These are phyloP conservation scores for Anneissia japonica DNA, from an alignment of 35 echinoderm and acorn worm species.

Conservation along the genomic window DNA sequence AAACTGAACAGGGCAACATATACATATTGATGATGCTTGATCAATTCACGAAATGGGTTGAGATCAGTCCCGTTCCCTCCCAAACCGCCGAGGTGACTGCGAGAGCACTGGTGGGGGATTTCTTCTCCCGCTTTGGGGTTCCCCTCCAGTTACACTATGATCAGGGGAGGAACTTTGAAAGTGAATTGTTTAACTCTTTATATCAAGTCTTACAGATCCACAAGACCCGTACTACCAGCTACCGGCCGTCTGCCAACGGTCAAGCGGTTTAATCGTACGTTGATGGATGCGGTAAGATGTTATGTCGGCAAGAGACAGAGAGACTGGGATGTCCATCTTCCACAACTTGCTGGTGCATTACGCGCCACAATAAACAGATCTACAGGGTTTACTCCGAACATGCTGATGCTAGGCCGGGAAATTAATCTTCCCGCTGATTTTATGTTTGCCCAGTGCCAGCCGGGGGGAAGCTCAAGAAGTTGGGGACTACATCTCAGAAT, in stretches of 20 bases:
- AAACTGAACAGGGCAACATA: constrained; percentile 19
- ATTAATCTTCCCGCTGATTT: constrained; percentile 3
- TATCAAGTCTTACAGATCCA: constrained; percentile 25
- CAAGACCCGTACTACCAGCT: constrained; percentile 29
- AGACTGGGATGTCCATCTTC: constrained; percentile 22
- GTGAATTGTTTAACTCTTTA: constrained; percentile 18
- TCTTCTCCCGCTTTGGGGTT: constrained; percentile 22
- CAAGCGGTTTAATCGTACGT: constrained; percentile 34
- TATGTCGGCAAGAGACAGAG: constrained; percentile 20
- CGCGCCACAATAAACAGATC: neutral
- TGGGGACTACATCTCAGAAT: neutral
- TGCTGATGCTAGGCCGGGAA: constrained; percentile 2
- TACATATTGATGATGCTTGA: constrained; percentile 38
- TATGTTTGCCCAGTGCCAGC: neutral
- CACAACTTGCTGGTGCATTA: constrained; percentile 12
- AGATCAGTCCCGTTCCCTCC: constrained; percentile 27
- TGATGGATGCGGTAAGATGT: constrained; percentile 12
- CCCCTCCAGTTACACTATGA: constrained; percentile 26
- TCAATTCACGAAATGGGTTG: constrained; percentile 47
- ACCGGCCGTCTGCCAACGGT: constrained; percentile 45
- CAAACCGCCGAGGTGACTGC: constrained; percentile 36
- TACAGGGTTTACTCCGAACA: constrained; percentile 7
- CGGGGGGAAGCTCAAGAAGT: neutral
- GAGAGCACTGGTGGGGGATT: constrained; percentile 18
- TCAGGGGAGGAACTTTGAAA: constrained; percentile 56